Percentiles rank a stretch among this genome's conserved stretches.
Evolutionary conservation across 2,888 invertebrate species (phyloP).

Genomic region (Hemaris fuciformis): DNA sequence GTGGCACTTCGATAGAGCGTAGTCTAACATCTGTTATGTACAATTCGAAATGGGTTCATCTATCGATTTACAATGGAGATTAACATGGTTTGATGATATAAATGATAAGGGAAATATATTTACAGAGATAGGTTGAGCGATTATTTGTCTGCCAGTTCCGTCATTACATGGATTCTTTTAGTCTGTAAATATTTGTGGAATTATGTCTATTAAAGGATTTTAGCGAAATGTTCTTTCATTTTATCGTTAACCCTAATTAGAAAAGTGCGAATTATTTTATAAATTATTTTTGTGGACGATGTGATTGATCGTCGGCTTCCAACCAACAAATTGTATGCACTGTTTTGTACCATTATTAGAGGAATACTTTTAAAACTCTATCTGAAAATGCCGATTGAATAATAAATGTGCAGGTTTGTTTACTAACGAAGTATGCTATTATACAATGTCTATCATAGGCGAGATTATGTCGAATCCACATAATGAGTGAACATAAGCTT

Average conservation of each 20-base stretch:
- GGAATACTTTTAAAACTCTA: neutral
- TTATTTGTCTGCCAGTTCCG: slow-evolving; percentile 60
- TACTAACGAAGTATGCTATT: neutral
- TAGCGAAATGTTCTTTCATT: slow-evolving; percentile 2
- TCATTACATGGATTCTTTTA: slow-evolving; percentile 62
- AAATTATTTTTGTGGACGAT: too few species aligned
- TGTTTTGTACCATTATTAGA: neutral
- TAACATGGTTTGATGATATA: slow-evolving; percentile 41
- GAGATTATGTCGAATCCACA: slow-evolving; percentile 52
- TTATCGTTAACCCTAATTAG: neutral
- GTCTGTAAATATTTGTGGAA: slow-evolving; percentile 5
- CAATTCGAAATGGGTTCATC: slow-evolving; percentile 41
- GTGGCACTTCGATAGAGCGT: slow-evolving; percentile 60
- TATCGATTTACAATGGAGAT: slow-evolving; percentile 27
- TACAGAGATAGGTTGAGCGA: slow-evolving; percentile 66
- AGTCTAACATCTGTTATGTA: slow-evolving; percentile 55
- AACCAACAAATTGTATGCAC: neutral
- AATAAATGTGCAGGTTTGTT: neutral
- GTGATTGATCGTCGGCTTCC: neutral
- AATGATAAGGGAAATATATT: slow-evolving; percentile 48
- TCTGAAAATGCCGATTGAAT: neutral
- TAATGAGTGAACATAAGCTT: slow-evolving; percentile 69
- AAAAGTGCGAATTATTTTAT: too few species aligned
- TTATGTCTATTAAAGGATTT: neutral
- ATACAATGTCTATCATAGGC: neutral